Evolutionary conservation across 2,113 vertebrate genomes (phyloP), one percentile per base, ranked within the genome.

Genomic region (Etia nguti): DNA sequence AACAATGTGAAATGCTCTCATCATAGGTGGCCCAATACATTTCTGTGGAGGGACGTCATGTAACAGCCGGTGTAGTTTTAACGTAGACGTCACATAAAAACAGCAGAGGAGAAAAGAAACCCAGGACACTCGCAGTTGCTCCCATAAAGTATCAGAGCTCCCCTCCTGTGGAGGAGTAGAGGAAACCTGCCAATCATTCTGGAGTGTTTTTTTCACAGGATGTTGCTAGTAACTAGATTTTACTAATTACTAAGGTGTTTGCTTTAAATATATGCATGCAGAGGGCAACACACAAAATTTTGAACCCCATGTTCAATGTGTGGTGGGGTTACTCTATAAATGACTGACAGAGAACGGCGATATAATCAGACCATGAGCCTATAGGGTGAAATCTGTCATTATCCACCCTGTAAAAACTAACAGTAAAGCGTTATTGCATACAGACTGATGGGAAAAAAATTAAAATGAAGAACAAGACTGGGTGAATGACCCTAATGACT

Each of bases 11-110:
- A 92, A 81, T 68, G 68, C 82, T 38, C 59, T 29, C 88, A 10
- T 83, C 82, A 90, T 92, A 94, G 92, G 94, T 94, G 93, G 92
- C 79, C 95, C 85, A 85, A 89, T 94, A 95, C 94, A 95, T 89
- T 80, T 83, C 18, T 90, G 80, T 73, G 88, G 83, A 87, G 92
- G 91, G 80, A 92, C 73, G 54, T 89, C 91, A 91, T 93, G 82
- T 92, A 90, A 90, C 86, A 93, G 85, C 79, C 77, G 54, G 80
- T 7, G 41, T 22, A 26, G 84, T 88, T 93, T 94, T 90, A 91
- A 91, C 31, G 20, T 56, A 82, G 91, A 80, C 48, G 70, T 85
- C 81, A 85, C 65, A 83, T 92, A 90, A 92, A 94, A 80, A 83
- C 24, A 41, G 56, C 46, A 79, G 81, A 94, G 73, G 77, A 77